A percentile compares a stretch with the other conserved stretches of the same genome.
These are phyloP conservation scores for Goniozus legneri DNA, from an alignment of 1,140 invertebrate species.

Conservation along the genomic window DNA sequence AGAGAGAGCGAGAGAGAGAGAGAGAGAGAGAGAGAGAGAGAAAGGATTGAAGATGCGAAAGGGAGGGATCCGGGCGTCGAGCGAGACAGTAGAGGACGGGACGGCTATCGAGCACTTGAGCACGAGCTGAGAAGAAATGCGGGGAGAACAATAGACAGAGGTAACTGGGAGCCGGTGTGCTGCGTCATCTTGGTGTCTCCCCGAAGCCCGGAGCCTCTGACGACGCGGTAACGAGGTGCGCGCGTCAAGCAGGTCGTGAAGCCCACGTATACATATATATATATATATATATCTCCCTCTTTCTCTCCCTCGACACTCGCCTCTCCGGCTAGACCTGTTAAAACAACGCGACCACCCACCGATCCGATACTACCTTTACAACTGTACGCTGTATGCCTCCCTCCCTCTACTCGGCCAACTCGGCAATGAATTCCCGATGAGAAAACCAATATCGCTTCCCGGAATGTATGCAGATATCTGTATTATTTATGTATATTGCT, in stretches of 20 bases:
- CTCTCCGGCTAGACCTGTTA: constrained; percentile 9
- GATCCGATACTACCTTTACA: background rate
- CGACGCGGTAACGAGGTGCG: constrained; percentile 39
- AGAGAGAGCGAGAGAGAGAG: background rate
- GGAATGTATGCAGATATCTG: too few relatives aligned
- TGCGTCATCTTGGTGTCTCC: constrained; percentile 44
- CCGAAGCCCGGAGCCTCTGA: constrained; percentile 32
- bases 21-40: background rate
- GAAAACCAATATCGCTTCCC: too few relatives aligned
- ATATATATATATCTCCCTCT: too few relatives aligned
- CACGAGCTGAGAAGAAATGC: constrained; percentile 50
- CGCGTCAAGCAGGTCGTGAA: constrained; percentile 23
- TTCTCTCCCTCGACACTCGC: background rate
- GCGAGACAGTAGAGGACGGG: constrained; percentile 18
- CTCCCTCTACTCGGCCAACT: background rate
- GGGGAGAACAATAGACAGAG: constrained; percentile 47
- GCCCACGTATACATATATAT: too few relatives aligned
- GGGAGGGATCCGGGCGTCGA: background rate
- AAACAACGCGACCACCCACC: constrained; percentile 26
- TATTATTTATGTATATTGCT: too few relatives aligned
- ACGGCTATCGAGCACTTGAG: constrained; percentile 49
- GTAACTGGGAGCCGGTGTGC: constrained; percentile 46
- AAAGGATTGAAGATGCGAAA: constrained; percentile 8
- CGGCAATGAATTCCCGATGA: too few relatives aligned
- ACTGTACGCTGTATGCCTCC: constrained; percentile 3